Percentiles rank a stretch among this genome's conserved stretches.
These are phyloP conservation scores for Halictus rubicundus DNA, from an alignment of 1,140 invertebrate genomes.

Conservation along the genomic window DNA sequence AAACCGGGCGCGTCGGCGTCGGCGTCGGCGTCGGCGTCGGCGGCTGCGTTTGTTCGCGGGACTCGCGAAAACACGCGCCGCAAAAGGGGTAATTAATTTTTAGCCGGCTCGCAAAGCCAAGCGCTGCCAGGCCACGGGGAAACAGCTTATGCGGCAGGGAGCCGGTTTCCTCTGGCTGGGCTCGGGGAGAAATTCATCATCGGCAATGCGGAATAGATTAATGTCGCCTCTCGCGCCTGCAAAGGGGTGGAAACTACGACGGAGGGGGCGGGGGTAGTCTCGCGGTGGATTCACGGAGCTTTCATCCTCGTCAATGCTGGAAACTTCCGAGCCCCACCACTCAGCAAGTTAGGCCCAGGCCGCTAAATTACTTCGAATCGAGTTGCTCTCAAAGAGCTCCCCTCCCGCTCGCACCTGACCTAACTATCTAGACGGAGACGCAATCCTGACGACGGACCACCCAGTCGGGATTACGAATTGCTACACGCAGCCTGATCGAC, in stretches of 20 bases:
- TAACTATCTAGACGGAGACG: slow-evolving; percentile 16
- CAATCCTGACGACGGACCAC: neutral
- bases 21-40: no score
- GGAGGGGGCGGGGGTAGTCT: neutral
- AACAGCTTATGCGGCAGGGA: slow-evolving; percentile 38
- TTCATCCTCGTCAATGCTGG: slow-evolving; percentile 56
- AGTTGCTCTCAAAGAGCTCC: slow-evolving; percentile 52
- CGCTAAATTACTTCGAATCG: slow-evolving; percentile 64
- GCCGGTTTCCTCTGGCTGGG: slow-evolving; percentile 1
- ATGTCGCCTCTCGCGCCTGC: slow-evolving; percentile 47
- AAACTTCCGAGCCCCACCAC: slow-evolving; percentile 53
- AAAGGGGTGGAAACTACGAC: neutral
- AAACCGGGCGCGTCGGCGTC: neutral
- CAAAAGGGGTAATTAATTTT: slow-evolving; percentile 49
- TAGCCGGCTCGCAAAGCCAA: neutral
- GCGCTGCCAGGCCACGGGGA: neutral
- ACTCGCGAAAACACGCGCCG: neutral
- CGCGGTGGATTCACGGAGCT: neutral
- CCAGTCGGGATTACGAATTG: slow-evolving; percentile 2
- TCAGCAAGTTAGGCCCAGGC: slow-evolving; percentile 50
- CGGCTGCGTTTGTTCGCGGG: no score
- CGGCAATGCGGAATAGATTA: slow-evolving; percentile 59
- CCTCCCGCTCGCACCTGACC: slow-evolving; percentile 7
- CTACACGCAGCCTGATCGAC: neutral
- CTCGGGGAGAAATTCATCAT: slow-evolving; percentile 55